Percentiles rank a stretch among this genome's conserved stretches.
Evolutionary conservation across 2,888 invertebrate genomes (phyloP).

Genomic region (Ophraella communa): DNA sequence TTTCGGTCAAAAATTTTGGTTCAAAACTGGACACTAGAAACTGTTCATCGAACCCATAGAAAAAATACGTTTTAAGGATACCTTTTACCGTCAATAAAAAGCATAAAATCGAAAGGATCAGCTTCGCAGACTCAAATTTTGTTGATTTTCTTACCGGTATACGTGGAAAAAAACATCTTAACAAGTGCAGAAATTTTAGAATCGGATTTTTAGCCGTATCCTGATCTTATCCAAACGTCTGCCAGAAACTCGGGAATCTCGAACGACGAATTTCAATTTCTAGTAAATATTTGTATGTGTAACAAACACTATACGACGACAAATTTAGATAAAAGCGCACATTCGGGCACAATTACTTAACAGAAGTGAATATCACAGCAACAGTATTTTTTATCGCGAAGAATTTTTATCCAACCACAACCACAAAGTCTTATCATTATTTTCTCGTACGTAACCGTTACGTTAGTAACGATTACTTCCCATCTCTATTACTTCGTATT

Average conservation of each 20-base stretch:
- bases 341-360: conserved; percentile 21
- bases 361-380: conserved; percentile 57
- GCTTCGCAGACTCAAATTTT: background rate
- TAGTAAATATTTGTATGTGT: too few species aligned
- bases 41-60: background rate
- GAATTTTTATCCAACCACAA: conserved; percentile 19
- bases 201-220: conserved; percentile 5
- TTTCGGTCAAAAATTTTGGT: too few species aligned
- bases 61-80: background rate
- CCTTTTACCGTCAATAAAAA: background rate
- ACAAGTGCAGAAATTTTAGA: conserved; percentile 12
- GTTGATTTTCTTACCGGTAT: background rate
- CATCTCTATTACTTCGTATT: background rate
- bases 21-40: too few species aligned
- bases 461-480: background rate
- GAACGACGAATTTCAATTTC: too few species aligned
- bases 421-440: conserved; percentile 15
- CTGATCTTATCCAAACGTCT: conserved; percentile 14
- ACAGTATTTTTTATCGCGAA: conserved; percentile 54
- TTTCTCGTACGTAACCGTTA: background rate
- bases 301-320: background rate
- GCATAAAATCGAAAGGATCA: conserved; percentile 14
- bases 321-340: conserved; percentile 21
- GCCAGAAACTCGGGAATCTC: background rate
- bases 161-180: conserved; percentile 5